Percentiles rank a stretch among this genome's conserved stretches.
These are phyloP conservation scores for Psettodes erumei DNA, from an alignment of 2,113 vertebrate species.

Conservation along the genomic window DNA sequence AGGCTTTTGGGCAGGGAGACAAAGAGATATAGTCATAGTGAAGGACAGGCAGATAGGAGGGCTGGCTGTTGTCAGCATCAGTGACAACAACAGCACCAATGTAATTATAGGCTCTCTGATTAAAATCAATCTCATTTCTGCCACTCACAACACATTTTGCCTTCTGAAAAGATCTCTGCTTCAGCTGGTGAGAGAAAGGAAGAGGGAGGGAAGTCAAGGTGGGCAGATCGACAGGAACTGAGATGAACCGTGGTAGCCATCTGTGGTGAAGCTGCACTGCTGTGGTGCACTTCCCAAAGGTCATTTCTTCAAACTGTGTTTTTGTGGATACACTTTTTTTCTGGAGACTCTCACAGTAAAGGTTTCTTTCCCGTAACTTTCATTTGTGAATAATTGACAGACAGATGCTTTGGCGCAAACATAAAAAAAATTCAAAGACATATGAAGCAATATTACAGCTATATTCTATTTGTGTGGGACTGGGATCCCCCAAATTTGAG, in stretches of 20 bases:
- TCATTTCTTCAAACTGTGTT: conserved; percentile 9
- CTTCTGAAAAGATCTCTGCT: conserved; percentile 56
- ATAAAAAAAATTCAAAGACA: no score
- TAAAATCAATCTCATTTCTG: conserved; percentile 79
- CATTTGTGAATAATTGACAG: background rate
- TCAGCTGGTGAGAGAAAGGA: conserved; percentile 31
- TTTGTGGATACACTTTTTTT: background rate
- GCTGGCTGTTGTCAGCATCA: conserved; percentile 68
- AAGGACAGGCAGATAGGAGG: conserved; percentile 68
- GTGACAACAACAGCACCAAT: conserved; percentile 67
- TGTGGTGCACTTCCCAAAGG: conserved; percentile 6
- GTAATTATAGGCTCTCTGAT: conserved; percentile 77
- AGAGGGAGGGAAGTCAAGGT: conserved; percentile 38
- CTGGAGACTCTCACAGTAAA: background rate
- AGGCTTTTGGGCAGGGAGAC: conserved; percentile 45
- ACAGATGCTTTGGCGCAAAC: background rate
- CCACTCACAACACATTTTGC: conserved; percentile 68
- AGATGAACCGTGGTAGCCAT: conserved; percentile 8
- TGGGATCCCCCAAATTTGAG: no score
- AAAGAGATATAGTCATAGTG: conserved; percentile 65
- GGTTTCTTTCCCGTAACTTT: background rate
- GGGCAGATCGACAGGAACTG: conserved; percentile 31
- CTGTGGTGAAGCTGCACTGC: background rate
- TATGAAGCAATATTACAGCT: no score
- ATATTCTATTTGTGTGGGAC: no score